Evolutionary conservation across 2,113 vertebrate species (phyloP).

Genomic region (Macroglossus sobrinus): DNA sequence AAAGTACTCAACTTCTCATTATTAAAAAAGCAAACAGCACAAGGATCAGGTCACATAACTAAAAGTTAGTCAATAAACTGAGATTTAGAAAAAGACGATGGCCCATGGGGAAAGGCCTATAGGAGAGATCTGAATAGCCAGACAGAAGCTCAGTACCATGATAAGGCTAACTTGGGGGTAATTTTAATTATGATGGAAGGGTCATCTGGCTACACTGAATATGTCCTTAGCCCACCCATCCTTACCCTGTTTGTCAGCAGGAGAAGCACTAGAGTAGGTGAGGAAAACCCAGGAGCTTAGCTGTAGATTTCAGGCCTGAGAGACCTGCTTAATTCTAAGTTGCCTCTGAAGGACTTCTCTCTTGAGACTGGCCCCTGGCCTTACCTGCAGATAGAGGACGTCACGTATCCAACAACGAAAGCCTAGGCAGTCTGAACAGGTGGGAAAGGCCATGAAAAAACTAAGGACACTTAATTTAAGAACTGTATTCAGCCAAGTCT

Average conservation of each 20-base stretch:
- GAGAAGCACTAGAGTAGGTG: background rate
- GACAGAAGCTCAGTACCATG: background rate
- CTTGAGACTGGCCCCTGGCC: background rate
- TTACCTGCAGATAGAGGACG: background rate
- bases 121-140: background rate
- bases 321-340: background rate
- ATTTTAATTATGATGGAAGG: background rate
- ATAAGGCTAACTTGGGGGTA: background rate
- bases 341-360: background rate
- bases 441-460: background rate
- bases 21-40: background rate
- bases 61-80: background rate
- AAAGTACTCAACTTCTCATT: background rate
- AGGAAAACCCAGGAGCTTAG: background rate
- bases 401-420: background rate
- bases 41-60: background rate
- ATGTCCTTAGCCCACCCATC: background rate
- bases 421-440: background rate
- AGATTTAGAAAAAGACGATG: background rate
- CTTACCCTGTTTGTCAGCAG: background rate
- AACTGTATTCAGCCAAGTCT: background rate
- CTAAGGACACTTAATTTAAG: background rate
- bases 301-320: background rate
- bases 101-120: background rate
- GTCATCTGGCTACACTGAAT: background rate